phyloP scores from a whole-genome alignment of 2,888 invertebrate species.

The Drosophila nr. fundita region DNA sequence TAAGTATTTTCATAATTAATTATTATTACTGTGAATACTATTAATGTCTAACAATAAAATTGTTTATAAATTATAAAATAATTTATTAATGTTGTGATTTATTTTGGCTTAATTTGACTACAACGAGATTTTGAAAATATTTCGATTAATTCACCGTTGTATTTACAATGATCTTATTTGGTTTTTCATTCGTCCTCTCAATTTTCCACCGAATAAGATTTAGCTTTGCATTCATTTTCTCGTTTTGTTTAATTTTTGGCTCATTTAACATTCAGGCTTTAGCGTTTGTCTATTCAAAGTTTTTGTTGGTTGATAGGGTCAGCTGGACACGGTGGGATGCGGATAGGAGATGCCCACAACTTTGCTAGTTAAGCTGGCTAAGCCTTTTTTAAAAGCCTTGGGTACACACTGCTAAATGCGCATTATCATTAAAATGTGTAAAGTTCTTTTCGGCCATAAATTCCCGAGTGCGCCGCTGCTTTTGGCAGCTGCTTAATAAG shows the following conservation, averaged over 20 bases:
- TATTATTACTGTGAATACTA: not conserved
- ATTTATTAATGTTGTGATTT: not conserved
- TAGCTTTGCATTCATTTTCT: conserved; percentile 19
- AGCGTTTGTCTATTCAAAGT: conserved; percentile 55
- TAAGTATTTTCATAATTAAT: too few species aligned
- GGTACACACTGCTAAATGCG: conserved; percentile 79
- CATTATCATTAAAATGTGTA: conserved; percentile 80
- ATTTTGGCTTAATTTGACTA: not conserved
- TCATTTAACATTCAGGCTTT: conserved; percentile 78
- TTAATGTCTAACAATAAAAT: not conserved
- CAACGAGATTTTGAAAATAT: not conserved
- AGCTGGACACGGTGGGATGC: not conserved
- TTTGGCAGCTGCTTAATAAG: conserved; percentile 50
- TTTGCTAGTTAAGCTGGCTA: conserved; percentile 78
- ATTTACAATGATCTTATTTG: conserved; percentile 7
- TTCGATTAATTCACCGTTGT: not conserved
- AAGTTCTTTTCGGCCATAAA: conserved; percentile 74
- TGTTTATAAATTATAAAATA: not conserved
- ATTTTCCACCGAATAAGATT: conserved; percentile 19
- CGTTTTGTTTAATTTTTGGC: conserved; percentile 35
- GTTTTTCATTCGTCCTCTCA: conserved; percentile 3
- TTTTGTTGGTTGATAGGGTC: conserved; percentile 46
- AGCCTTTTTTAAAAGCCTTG: conserved; percentile 79
- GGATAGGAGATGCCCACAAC: conserved; percentile 39
- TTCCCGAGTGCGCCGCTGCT: conserved; percentile 54